Conservation (phyloP, 1,140 invertebrate genomes). For the Tribolium castaneum region DNA sequence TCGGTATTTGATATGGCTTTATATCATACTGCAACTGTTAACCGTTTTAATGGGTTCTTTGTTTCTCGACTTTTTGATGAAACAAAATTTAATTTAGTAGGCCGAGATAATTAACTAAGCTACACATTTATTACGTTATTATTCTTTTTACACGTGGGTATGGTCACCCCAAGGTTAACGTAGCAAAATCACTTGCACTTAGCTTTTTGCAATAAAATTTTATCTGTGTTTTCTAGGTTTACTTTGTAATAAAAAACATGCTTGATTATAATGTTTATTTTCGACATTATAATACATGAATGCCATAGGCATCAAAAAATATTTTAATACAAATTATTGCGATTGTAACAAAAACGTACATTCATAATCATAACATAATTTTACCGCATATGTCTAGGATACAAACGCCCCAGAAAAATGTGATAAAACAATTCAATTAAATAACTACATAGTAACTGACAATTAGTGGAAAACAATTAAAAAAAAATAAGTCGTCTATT, state of each 20-base stretch:
- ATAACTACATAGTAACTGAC: constrained; percentile 35
- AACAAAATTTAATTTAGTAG: too few species aligned
- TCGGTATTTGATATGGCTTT: background rate
- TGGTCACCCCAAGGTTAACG: background rate
- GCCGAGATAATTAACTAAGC: too few species aligned
- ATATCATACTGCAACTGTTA: background rate
- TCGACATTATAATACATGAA: constrained; percentile 41
- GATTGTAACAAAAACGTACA: constrained; percentile 48
- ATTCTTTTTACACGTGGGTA: background rate
- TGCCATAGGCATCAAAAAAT: constrained; percentile 39
- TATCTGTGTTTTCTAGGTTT: background rate
- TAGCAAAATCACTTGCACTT: background rate
- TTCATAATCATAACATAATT: constrained; percentile 36
- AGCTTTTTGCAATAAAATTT: background rate
- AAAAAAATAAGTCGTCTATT: constrained; percentile 33
- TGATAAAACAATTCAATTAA: constrained; percentile 28
- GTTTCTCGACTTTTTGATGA: background rate
- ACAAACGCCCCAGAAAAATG: background rate
- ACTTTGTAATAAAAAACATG: background rate
- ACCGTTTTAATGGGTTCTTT: constrained; percentile 4
- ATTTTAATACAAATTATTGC: constrained; percentile 44
- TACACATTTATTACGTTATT: background rate
- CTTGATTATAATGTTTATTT: constrained; percentile 7
- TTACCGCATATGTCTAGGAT: constrained; percentile 7
- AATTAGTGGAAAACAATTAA: constrained; percentile 24